Evolutionary conservation across 2,888 invertebrate species (phyloP), one percentile per base, ranked within the genome.

Genomic region (Pyrrhosoma nymphula): DNA sequence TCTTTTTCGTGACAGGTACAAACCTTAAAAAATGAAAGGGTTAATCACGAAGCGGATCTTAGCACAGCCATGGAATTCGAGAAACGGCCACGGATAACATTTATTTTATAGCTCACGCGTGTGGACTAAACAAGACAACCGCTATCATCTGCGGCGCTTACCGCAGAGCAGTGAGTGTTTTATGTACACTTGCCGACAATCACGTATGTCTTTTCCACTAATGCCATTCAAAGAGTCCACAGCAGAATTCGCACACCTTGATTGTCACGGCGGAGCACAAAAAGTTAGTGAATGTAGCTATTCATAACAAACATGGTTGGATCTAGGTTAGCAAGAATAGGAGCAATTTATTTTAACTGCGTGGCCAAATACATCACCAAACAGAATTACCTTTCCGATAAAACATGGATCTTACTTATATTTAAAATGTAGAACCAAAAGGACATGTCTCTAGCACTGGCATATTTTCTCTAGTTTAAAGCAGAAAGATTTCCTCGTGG

Each of bases 41-140:
- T 82, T 82, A 82, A 82, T 82, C 82, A 82, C 35, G 82, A 82
- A 12, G 82, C 82, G 16, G 82, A 82, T 82, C 82, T 82, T 35
- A 35, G 82, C 30, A 16, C 16, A 35, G 82, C 18, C 82, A 82
- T 82, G 82, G 82, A 35, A 30, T 82, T 82, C 82, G 16, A 82
- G 82, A 30, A 0, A 35, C 35, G 35, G 14, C 82, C 82, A 30
- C 35, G 82, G 35, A 82, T 69, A 69, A 10, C 82, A 16, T 35
- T 82, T 4, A 10, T 35, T 82, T 69, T 69, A 69, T 69, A 82
- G 35, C 30, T 82, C 35, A 82, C 26, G 10, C 69, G 26, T 35
- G 30, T 35, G 82, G 82, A 35, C 35, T 35, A 30, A 16, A 18
- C 35, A 35, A 82, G 82, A 35, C 35, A 35, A 35, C 0, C 35